Evolutionary conservation across 2,113 vertebrate genomes (phyloP).

Genomic region (Urocitellus parryii): DNA sequence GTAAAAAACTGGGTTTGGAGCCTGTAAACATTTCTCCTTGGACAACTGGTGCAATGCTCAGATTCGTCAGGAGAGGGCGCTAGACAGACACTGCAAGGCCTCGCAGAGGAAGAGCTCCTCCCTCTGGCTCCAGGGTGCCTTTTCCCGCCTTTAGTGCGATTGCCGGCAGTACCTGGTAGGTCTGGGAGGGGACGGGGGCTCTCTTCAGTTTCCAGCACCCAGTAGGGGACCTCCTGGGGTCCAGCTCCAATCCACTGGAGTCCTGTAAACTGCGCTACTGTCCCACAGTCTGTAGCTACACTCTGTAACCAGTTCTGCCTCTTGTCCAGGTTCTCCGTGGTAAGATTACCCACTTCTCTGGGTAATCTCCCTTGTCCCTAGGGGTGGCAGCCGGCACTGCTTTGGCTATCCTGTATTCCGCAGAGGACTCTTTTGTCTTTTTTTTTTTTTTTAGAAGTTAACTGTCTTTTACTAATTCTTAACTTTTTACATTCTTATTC

Average conservation of each 20-base stretch:
- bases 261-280: background rate
- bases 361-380: background rate
- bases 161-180: fast-evolving
- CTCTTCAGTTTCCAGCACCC: background rate
- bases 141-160: background rate
- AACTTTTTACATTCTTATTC: background rate
- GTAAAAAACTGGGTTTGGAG: background rate
- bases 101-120: fast-evolving
- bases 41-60: background rate
- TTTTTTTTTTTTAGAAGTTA: background rate
- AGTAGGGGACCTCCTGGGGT: too few species aligned
- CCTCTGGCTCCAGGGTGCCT: too few species aligned
- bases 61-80: background rate
- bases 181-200: too few species aligned
- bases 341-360: background rate
- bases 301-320: background rate
- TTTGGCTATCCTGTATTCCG: background rate
- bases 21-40: background rate
- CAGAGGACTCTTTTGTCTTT: background rate
- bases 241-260: background rate
- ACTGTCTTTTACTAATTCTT: background rate
- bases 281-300: background rate
- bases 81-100: background rate
- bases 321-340: background rate
- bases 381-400: background rate